Percentiles rank a stretch among this genome's conserved stretches.
These are phyloP conservation scores for Morelia viridis DNA, from an alignment of 2,797 vertebrate genomes.

Conservation along the genomic window DNA sequence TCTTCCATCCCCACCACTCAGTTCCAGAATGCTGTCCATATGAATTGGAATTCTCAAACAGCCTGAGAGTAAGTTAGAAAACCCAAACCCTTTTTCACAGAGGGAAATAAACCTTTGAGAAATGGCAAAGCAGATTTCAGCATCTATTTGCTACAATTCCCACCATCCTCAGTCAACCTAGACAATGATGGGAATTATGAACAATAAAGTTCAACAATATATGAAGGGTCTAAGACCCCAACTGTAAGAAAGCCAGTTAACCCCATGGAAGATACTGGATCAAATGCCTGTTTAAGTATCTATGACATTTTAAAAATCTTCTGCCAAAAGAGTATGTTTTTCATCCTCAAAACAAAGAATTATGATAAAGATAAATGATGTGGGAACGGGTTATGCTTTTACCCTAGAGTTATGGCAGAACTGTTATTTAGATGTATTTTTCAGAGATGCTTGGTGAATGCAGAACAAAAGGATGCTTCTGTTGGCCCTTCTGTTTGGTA, in stretches of 20 bases:
- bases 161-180: neutral
- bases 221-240: neutral
- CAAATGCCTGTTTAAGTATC: neutral
- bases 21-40: too few relatives aligned
- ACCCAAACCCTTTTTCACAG: too few relatives aligned
- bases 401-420: neutral
- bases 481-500: too few relatives aligned
- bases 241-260: neutral
- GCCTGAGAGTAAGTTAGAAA: too few relatives aligned
- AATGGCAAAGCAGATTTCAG: too few relatives aligned
- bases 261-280: neutral
- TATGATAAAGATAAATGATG: neutral
- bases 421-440: neutral
- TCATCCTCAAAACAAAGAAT: neutral
- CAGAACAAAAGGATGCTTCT: neutral
- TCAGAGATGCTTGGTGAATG: neutral
- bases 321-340: neutral
- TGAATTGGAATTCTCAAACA: too few relatives aligned
- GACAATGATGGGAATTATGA: neutral
- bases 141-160: too few relatives aligned
- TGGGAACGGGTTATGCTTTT: neutral
- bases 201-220: neutral
- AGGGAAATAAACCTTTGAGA: too few relatives aligned
- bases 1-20: too few relatives aligned
- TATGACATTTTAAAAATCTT: neutral